These are phyloP conservation scores for Cairina moschata DNA, from an alignment of 2,113 vertebrate genomes.

Conservation along the genomic window DNA sequence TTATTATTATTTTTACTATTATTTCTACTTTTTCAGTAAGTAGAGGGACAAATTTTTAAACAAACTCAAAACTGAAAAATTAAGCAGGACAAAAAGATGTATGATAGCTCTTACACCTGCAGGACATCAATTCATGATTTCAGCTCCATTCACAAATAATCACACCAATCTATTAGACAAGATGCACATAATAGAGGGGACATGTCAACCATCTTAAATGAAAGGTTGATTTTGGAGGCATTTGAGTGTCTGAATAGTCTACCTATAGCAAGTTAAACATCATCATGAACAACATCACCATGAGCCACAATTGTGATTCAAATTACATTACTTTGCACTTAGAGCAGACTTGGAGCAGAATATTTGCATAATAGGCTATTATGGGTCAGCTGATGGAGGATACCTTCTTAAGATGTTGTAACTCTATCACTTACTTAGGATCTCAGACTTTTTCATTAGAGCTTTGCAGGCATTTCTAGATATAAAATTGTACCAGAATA, in stretches of 20 bases:
- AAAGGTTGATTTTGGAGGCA: background rate
- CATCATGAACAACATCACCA: background rate
- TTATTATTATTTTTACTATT: background rate
- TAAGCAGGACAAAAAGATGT: background rate
- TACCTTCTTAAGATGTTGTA: background rate
- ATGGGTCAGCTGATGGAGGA: background rate
- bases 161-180: background rate
- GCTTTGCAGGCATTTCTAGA: background rate
- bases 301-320: background rate
- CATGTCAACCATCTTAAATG: background rate
- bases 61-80: background rate
- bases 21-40: background rate
- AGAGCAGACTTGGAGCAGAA: background rate
- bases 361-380: background rate
- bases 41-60: background rate
- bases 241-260: background rate
- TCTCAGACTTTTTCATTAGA: background rate
- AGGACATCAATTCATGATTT: background rate
- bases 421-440: background rate
- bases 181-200: rapidly evolving
- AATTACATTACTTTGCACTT: background rate
- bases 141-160: background rate
- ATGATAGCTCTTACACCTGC: background rate
- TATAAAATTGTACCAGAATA: background rate
- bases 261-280: background rate